Conservation (phyloP, 1,140 invertebrate species). For the Brachionus asplanchnoidis region DNA sequence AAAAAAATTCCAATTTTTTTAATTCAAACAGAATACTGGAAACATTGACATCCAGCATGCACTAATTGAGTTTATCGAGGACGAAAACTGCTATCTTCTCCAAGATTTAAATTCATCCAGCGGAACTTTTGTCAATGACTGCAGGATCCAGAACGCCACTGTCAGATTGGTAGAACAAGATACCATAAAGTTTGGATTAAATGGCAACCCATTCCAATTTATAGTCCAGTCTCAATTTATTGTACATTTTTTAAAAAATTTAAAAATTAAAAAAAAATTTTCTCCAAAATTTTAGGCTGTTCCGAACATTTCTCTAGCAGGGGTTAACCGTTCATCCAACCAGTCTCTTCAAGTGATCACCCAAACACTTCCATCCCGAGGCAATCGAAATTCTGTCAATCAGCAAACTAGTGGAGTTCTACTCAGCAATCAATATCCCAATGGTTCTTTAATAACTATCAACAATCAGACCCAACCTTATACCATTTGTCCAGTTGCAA, state of each 20-base stretch:
- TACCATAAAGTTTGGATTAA: constrained; percentile 53
- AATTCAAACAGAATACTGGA: constrained; percentile 7
- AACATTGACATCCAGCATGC: constrained; percentile 55
- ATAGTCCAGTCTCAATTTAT: constrained; percentile 31
- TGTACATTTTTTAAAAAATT: background rate
- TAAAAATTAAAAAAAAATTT: too few species aligned
- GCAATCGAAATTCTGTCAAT: constrained; percentile 43
- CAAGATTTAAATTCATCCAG: constrained; percentile 56
- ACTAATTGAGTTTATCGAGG: constrained; percentile 54
- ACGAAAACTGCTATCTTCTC: constrained; percentile 54
- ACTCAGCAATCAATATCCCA: constrained; percentile 34
- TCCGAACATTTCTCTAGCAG: constrained; percentile 10
- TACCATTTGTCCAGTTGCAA: background rate
- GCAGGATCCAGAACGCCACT: constrained; percentile 55
- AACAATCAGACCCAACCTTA: constrained; percentile 43
- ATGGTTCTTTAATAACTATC: constrained; percentile 43
- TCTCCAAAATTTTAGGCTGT: background rate
- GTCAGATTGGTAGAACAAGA: constrained; percentile 54
- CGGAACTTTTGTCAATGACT: constrained; percentile 57
- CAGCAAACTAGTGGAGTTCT: constrained; percentile 44
- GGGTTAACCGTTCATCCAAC: background rate
- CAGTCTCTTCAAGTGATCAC: constrained; percentile 24
- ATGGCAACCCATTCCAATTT: constrained; percentile 38
- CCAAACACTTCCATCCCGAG: constrained; percentile 41
- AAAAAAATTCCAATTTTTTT: background rate